Base-by-base conservation (phyloP, 2,797 vertebrate species). In the Macroramphosus scolopax region DNA sequence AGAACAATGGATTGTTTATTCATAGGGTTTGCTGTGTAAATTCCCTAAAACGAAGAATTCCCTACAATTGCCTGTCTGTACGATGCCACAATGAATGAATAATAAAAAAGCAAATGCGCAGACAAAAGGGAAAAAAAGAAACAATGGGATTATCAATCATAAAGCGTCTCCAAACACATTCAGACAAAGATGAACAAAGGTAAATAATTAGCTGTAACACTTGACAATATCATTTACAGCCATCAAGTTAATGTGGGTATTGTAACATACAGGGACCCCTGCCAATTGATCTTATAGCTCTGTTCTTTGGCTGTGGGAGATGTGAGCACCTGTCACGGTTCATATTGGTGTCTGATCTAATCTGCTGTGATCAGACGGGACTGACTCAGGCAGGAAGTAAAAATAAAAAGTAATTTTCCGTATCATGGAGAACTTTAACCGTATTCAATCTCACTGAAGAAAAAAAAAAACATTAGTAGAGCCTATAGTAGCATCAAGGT, bases 21-120 rank as follows among this genome's bases (percentile, higher is more conserved):
- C 63, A 89, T 89, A 68, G 78, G 68, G 66, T 76, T 84, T 79
- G 82, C 74, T 75, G 73, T 69, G 82, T 74, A 87, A 88, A 86
- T 79, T 86, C 87, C 80, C 79, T 80, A 87, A 89, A 88, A 89
- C 49, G 63, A 80, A 40, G 57, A 83, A 88, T 85, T 88, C 81
- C 83, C 77, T 63, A 57, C 82, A 83, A 83, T 87, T 75, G 82
- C 81, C 12, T 90, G 81, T 87, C 83, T 75, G 71, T 51, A 41
- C 77, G 46, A 68, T 29, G 73, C 68, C 78, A 86, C 80, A 57
- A 28, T 35, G 44, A 78, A 89, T 91, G 53, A 91, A 92, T 91
- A 88, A 90, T 86, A 77, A 75, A 89, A 79, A 80, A 76, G 74
- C 51, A 33, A 55, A 56, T 13, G 18, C 31, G 33, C 59, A 87